Percentiles rank a stretch among this genome's conserved stretches.
Evolutionary conservation across 2,797 vertebrate species (phyloP).

Genomic region (Oreonectes daqikongensis): DNA sequence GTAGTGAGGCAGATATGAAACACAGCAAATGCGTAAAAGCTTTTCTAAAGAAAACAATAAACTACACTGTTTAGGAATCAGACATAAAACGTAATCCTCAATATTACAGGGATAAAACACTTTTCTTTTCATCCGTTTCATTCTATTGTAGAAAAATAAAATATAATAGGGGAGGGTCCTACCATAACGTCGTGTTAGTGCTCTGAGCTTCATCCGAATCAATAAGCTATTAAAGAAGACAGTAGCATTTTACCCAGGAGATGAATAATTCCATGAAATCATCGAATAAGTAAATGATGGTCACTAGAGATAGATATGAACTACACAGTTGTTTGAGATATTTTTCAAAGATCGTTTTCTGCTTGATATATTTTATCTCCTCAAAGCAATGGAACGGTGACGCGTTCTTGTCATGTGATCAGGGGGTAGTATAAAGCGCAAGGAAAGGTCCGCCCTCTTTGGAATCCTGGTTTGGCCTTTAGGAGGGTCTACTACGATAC

Average conservation of each 20-base stretch:
- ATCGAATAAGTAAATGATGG: conserved; percentile 50
- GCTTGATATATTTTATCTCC: conserved; percentile 62
- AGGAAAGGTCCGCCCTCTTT: conserved; percentile 82
- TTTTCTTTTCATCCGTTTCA: not conserved
- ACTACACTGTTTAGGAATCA: not conserved
- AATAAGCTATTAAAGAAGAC: conserved; percentile 48
- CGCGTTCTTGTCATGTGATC: conserved; percentile 83
- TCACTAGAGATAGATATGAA: conserved; percentile 63
- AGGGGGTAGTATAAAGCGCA: conserved; percentile 76
- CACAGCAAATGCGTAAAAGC: not conserved
- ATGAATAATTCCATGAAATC: conserved; percentile 51
- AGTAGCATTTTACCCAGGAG: conserved; percentile 51
- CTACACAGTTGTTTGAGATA: conserved; percentile 48
- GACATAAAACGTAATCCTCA: not conserved
- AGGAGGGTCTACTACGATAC: conserved; percentile 62
- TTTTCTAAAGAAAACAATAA: not conserved
- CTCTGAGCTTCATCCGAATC: conserved; percentile 45
- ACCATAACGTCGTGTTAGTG: conserved; percentile 55
- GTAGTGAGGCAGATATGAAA: conserved; percentile 33
- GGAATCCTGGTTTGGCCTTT: conserved; percentile 79
- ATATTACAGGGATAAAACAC: not conserved
- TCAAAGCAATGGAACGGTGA: conserved; percentile 64
- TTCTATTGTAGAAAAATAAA: conserved; percentile 31
- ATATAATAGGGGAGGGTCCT: conserved; percentile 52
- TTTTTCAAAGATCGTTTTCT: conserved; percentile 66